Percentiles rank a stretch among this genome's conserved stretches.
Conservation (phyloP, 2,113 vertebrate species). For the Lampris incognitus region DNA sequence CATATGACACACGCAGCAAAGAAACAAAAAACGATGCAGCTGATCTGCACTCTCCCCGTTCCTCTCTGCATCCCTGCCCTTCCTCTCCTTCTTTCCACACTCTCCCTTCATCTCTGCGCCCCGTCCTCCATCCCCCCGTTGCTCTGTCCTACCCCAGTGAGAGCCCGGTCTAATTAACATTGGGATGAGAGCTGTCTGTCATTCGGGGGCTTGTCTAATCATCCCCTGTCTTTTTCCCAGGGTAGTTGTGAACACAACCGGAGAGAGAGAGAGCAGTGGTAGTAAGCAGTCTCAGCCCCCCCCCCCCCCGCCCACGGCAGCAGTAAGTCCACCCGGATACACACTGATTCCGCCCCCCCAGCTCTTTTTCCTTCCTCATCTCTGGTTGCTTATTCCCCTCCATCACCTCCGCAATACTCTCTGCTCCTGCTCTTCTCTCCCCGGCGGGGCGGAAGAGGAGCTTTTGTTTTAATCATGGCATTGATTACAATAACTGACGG, state of each 20-base stretch:
- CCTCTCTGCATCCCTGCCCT: neutral
- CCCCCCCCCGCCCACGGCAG: too few relatives aligned
- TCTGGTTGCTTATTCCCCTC: neutral
- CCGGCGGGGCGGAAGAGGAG: too few relatives aligned
- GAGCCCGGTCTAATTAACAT: constrained; percentile 54
- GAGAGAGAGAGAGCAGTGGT: neutral
- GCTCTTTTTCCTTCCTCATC: neutral
- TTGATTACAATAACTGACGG: too few relatives aligned
- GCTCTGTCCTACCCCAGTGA: constrained; percentile 17
- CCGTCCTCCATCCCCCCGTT: neutral
- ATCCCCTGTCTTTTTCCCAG: constrained; percentile 25
- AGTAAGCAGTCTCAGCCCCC: neutral
- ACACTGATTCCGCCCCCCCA: neutral
- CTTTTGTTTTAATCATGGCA: too few relatives aligned
- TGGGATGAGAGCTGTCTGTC: constrained; percentile 37
- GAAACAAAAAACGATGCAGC: neutral
- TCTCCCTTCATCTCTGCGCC: neutral
- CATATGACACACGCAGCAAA: neutral
- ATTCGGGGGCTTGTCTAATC: constrained; percentile 43
- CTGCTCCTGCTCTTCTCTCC: neutral
- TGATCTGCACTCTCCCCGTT: neutral
- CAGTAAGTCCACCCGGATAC: too few relatives aligned
- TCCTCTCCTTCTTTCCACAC: neutral
- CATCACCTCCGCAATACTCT: neutral
- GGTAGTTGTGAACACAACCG: constrained; percentile 6